Evolutionary conservation across 2,113 vertebrate species (phyloP), one percentile per base, ranked within the genome.

Genomic region (Clarias macrocephalus): DNA sequence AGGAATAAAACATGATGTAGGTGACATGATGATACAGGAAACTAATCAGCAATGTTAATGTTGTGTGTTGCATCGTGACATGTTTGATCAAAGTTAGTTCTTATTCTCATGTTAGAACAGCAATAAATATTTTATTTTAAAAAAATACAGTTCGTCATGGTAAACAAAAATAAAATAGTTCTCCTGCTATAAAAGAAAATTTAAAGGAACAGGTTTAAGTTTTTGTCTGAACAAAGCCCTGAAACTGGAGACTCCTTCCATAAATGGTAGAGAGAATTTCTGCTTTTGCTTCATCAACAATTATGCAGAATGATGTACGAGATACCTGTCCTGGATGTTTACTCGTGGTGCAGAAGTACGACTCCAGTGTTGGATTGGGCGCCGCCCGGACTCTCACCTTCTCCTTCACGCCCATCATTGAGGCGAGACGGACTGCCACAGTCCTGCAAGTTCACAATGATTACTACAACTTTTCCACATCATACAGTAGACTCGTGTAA

Each of bases 311-410:
- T n/a, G 21, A 48, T 4, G 7, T 83, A 1, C 54, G 65, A 60
- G n/a, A 16, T 94, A 99, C 98, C 97, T 98, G 97, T 91, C 95
- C 94, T 89, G 97, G 98, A 82, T 96, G 95, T 89, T 97, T 99
- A 84, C 94, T 93, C 28, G 92, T 93, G 60, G 90, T 91, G 30
- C 91, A 89, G 37, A 97, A 99, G 82, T 96, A 96, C 3, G 93
- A 93, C 89, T 99, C 97, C 91, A 99, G 91, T 88, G 92, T 73
- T 0, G 95, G 92, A 0, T 96, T 97, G n/a, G 94, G 94, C 19
- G 94, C n/a, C 0, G 95, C 96, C 89, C 91, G 92, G 52, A 97
- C 91, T 30, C 96, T 93, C 3, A 94, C 91, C 81, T 96, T 97
- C 94, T 98, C 96, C 84, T 92, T 97, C 62, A 99, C 95, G 0